Evolutionary conservation across 2,888 invertebrate genomes (phyloP), one percentile per base, ranked within the genome.

Genomic region (Dastarcus helophoroides): DNA sequence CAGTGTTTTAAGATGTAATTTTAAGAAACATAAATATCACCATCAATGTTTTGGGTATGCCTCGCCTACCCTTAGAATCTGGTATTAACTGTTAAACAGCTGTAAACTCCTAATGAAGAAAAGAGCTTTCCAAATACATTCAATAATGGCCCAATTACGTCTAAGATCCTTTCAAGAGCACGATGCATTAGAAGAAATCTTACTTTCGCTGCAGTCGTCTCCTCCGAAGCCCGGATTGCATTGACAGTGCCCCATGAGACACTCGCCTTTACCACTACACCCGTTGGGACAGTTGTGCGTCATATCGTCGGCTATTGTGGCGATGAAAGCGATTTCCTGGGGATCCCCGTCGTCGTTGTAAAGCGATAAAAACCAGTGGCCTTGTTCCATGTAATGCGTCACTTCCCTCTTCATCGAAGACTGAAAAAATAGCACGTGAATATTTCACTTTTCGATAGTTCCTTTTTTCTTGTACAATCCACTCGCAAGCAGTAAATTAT

Each of bases 191-290:
- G n/a, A 10, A 22, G 9, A 26, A 26, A 14, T 70, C 81, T 73
- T 69, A 85, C 95, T 91, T 64, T 93, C 89, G 58, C 89, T 89
- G 62, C 97, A 98, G 58, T 93, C 93, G 44, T 88, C 86, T 16
- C 95, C 94, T 29, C 89, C 89, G 60, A 90, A 97, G 8, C 97
- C 97, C 29, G 93, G 83, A 59, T 88, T 91, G 59, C 97, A 98
- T 51, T 88, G 85, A 56, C 97, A 98, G 55, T 88, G 86, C 2
- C 94, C 93, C 63, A 88, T 74, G 26, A 90, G 69, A 62, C 98
- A 98, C 59, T 93, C 88, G 9, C 98, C 98, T 64, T 94, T 93
- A 8, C 90, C 91, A 43, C 88, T 86, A 60, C 98, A 98, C 27
- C 94, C 90, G 51, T 88, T 89, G 5, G 91, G 91, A 62, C 97